Evolutionary conservation across 2,113 vertebrate genomes (phyloP).

Genomic region (Mormyrus iriodes): DNA sequence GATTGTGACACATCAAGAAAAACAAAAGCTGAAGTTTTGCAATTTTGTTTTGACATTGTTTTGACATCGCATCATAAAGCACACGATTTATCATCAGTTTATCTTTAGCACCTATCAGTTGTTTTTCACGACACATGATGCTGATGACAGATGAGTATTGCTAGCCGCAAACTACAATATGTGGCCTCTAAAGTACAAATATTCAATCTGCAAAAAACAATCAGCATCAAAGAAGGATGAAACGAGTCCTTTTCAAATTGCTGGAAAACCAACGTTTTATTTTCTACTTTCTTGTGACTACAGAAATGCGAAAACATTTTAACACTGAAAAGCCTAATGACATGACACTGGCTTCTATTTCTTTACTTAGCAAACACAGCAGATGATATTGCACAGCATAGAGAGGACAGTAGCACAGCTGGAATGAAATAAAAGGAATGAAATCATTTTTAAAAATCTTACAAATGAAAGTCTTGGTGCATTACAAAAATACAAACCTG

Average conservation of each 20-base stretch:
- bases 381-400: constrained; percentile 96
- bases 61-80: neutral
- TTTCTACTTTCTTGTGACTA: constrained; percentile 93
- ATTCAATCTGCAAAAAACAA: neutral
- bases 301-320: constrained; percentile 96
- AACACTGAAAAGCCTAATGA: constrained; percentile 97
- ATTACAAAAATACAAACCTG: constrained; percentile 75
- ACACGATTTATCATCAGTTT: neutral
- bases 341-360: constrained; percentile 82
- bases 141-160: neutral
- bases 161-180: neutral
- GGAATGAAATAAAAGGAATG: constrained; percentile 53
- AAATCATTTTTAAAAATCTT: constrained; percentile 31
- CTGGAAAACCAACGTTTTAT: constrained; percentile 98
- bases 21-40: neutral
- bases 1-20: neutral
- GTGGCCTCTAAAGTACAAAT: neutral
- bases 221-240: constrained; percentile 46
- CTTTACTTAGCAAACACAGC: constrained; percentile 92
- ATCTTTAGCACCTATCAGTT: neutral
- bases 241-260: constrained; percentile 73
- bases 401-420: constrained; percentile 86
- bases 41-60: too few species aligned
- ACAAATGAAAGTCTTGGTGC: constrained; percentile 66
- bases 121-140: neutral